Evolutionary conservation across 2,888 invertebrate species (phyloP), one percentile per base, ranked within the genome.

Genomic region (Sicus ferrugineus): DNA sequence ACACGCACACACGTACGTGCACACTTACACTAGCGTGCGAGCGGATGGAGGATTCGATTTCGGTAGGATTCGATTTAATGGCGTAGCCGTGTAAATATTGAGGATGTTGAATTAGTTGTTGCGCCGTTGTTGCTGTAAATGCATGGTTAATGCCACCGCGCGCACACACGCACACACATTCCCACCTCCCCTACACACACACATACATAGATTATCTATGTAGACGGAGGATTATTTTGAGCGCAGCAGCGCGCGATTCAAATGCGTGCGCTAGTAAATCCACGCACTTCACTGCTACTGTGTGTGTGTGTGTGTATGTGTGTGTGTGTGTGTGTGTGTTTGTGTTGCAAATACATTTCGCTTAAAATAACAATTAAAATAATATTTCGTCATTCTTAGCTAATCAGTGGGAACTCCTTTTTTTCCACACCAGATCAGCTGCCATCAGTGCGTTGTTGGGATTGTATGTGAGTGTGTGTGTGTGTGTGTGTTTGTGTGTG

Each of bases 241-340:
- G n/a, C n/a, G n/a, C n/a, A n/a, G n/a, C n/a, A n/a, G 38, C n/a
- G 28, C 61, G 28, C 14, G 23, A 14, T n/a, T n/a, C n/a, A n/a
- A 11, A 16, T 23, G n/a, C 31, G 23, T 73, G 74, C 77, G 76
- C 75, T 77, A 77, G 77, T 77, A 76, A 78, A 79, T 80, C 78
- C 77, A 78, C 77, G 74, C 76, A 76, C 76, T 77, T 23, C 50
- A 19, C 76, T 78, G 77, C 78, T 76, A 50, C 23, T 19, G 9
- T 42, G 14, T 50, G 50, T 23, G 38, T 61, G 23, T 50, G 6
- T 62, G 30, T 42, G n/a, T 42, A 9, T 42, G 11, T 42, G 42
- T 16, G 14, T 63, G 54, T 59, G 71, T 54, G 34, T 66, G 71
- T 64, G 65, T 61, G 56, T 68, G 61, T 28, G 19, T 52, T 9